Conservation (phyloP, 2,888 invertebrate species). For the Sphecodes monilicornis region DNA sequence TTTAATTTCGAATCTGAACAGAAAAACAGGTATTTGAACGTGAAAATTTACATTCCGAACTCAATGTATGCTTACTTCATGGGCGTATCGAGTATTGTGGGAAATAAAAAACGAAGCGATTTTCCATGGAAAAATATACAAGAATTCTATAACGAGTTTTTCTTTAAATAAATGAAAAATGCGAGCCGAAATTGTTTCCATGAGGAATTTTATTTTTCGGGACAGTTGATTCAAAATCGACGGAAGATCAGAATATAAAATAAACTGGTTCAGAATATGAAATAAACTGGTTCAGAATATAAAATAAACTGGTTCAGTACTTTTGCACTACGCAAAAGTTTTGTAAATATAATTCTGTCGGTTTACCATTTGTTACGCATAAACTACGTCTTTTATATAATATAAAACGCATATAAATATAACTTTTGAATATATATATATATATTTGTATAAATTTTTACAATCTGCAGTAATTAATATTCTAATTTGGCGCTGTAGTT, state of each 20-base stretch:
- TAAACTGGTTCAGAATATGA: neutral
- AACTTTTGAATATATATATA: too few species aligned
- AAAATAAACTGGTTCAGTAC: too few species aligned
- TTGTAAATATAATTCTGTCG: neutral
- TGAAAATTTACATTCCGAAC: neutral
- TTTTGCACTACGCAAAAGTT: neutral
- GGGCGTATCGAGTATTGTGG: neutral
- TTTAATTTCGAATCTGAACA: neutral
- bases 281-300: neutral
- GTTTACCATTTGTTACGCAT: neutral
- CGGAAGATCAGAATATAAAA: neutral
- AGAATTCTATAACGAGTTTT: neutral
- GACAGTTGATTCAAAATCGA: neutral
- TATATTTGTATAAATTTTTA: neutral
- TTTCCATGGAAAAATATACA: constrained; percentile 8
- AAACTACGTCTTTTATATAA: neutral
- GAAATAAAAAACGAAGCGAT: constrained; percentile 7
- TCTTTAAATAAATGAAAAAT: constrained; percentile 3
- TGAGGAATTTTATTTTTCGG: neutral
- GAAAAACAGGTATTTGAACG: neutral
- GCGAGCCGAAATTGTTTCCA: neutral
- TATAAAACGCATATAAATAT: neutral
- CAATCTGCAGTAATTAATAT: too few species aligned
- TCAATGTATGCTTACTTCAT: neutral
- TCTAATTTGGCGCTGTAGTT: neutral